These are phyloP conservation scores for Polietes domitor DNA, from an alignment of 2,888 invertebrate species.

Conservation along the genomic window DNA sequence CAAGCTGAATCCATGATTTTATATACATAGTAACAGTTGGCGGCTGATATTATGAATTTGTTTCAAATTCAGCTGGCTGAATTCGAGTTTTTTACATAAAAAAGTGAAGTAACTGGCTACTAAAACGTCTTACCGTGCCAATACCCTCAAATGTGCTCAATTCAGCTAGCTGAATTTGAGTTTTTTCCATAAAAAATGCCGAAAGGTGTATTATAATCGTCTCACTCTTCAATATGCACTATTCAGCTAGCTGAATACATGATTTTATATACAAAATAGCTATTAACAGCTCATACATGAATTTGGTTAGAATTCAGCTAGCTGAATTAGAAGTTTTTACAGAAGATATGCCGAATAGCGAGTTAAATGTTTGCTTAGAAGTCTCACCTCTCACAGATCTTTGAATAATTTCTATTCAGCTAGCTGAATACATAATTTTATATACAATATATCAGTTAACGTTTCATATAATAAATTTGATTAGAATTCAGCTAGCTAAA, in stretches of 20 bases:
- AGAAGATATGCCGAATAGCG: too few relatives aligned
- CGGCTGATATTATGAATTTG: too few relatives aligned
- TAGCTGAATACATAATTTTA: background rate
- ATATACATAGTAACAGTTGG: too few relatives aligned
- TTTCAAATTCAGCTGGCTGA: too few relatives aligned
- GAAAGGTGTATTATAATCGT: background rate
- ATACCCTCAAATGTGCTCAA: too few relatives aligned
- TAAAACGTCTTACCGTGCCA: too few relatives aligned
- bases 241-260: conserved; percentile 24
- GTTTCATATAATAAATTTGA: too few relatives aligned
- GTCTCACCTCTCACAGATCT: too few relatives aligned
- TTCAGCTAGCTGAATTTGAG: background rate
- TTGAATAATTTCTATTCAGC: background rate
- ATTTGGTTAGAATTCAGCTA: conserved; percentile 41
- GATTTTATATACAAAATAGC: background rate
- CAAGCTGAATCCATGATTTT: background rate
- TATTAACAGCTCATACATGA: background rate
- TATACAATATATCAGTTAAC: background rate
- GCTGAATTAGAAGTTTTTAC: conserved; percentile 23
- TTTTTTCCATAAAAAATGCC: background rate
- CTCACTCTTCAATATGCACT: background rate
- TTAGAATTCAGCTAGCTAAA: conserved; percentile 44
- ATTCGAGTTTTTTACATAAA: too few relatives aligned
- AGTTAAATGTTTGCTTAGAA: too few relatives aligned
- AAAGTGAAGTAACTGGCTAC: too few relatives aligned